A percentile compares a stretch with the other conserved stretches of the same genome.
Conservation (phyloP, 1,140 invertebrate species). For the Drosophila tani region DNA sequence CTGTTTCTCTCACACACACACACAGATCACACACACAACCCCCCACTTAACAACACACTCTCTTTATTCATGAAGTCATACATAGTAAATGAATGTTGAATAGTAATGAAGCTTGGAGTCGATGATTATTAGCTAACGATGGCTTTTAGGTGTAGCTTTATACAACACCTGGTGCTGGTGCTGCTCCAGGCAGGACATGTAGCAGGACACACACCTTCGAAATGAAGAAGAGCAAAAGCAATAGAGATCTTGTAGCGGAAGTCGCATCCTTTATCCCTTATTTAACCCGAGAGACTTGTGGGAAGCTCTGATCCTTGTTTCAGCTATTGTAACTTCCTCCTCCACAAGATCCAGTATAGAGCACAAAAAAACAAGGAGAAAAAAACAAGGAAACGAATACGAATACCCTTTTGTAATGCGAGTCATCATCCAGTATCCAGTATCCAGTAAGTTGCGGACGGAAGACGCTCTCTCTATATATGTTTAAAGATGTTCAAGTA, state of each 20-base stretch:
- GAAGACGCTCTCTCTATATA: conserved; percentile 64
- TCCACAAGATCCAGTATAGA: conserved; percentile 19
- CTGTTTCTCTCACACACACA: conserved; percentile 49
- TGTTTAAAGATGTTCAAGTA: conserved; percentile 72
- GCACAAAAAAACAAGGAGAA: neutral
- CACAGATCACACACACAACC: conserved; percentile 24
- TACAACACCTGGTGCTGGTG: conserved; percentile 22
- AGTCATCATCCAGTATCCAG: conserved; percentile 29
- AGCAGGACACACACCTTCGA: neutral
- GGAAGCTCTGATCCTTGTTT: conserved; percentile 21
- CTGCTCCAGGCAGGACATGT: conserved; percentile 12
- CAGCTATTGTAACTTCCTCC: conserved; percentile 20
- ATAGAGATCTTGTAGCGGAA: conserved; percentile 12
- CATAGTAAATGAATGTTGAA: conserved; percentile 47
- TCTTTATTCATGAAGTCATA: conserved; percentile 23
- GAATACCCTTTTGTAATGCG: conserved; percentile 31
- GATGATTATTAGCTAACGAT: conserved; percentile 10
- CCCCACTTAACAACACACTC: conserved; percentile 25
- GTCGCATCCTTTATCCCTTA: neutral
- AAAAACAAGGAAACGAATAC: conserved; percentile 24
- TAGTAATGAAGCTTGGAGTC: conserved; percentile 16
- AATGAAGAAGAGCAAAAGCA: neutral
- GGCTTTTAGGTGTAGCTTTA: conserved; percentile 32
- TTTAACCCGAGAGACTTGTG: conserved; percentile 10
- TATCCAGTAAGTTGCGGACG: conserved; percentile 31